Evolutionary conservation across 2,888 invertebrate genomes (phyloP), one percentile per base, ranked within the genome.

Genomic region (Caenorhabditis zanzibari): DNA sequence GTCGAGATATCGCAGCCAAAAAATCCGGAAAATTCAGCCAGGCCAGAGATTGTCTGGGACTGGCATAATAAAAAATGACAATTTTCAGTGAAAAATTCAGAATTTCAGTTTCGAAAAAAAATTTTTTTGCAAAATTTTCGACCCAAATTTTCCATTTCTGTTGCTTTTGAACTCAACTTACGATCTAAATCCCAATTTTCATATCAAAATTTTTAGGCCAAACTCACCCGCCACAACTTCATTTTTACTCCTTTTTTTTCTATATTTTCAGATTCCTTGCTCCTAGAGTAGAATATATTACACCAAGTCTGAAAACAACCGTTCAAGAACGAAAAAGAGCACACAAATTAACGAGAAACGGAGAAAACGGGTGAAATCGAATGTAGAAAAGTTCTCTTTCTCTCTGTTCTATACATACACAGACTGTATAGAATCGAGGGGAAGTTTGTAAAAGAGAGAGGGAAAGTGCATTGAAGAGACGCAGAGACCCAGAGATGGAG

Each of bases 211-310:
- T 38, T 10, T 12, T 38, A 12, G 12, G 10, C n/a, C n/a, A 56
- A 71, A 74, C 75, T 75, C 35, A 75, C 75, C 66, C 75, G 66
- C 75, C 75, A 75, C 59, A 75, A 44, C 64, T 56, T 56, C 74
- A 68, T 75, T 52, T 49, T 61, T 28, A 2, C 19, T 7, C 26
- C n/a, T 2, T 64, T 44, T 41, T 56, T n/a, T n/a, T n/a, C n/a
- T n/a, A n/a, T n/a, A n/a, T n/a, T n/a, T n/a, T n/a, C n/a, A n/a
- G n/a, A n/a, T 22, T 68, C 38, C 54, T 6, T 22, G n/a, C 44
- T 44, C n/a, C 19, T 19, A 19, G 19, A 47, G 32, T 32, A 16
- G 47, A 47, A 47, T n/a, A n/a, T n/a, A n/a, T 4, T 47, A n/a
- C 19, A 19, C 47, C 38, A 38, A 38, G 38, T 38, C 19, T 19